These are phyloP conservation scores for Zosterops pallidus DNA, from an alignment of 2,113 vertebrate species.

Conservation along the genomic window DNA sequence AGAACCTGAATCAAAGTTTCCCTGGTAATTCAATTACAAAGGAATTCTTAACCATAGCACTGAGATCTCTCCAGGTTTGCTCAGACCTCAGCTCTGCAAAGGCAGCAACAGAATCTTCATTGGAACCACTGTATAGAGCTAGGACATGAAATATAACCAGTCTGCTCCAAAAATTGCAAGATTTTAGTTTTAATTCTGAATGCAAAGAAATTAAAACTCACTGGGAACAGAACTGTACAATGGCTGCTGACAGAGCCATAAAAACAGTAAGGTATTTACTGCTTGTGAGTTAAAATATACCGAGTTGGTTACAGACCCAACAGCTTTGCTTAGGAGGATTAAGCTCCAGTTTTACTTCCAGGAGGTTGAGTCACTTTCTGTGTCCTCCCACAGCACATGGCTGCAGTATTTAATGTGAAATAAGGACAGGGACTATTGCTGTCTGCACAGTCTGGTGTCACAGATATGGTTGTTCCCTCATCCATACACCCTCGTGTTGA, in stretches of 20 bases:
- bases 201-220: neutral
- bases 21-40: constrained; percentile 43
- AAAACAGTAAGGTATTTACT: neutral
- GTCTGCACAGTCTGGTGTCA: neutral
- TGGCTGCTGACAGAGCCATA: neutral
- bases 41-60: neutral
- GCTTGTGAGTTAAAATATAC: neutral
- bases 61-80: neutral
- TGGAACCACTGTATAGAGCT: neutral
- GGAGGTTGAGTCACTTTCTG: neutral
- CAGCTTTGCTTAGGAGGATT: neutral
- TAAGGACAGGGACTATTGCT: neutral
- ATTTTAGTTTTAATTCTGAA: neutral
- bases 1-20: constrained; percentile 25
- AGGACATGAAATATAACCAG: neutral
- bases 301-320: neutral
- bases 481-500: neutral
- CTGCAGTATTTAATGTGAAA: neutral
- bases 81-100: neutral
- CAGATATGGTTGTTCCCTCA: neutral
- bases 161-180: neutral
- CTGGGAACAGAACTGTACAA: neutral
- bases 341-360: neutral
- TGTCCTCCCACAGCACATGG: neutral
- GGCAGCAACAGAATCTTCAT: neutral